phyloP scores from a whole-genome alignment of 2,888 invertebrate species.

The Choreutis nemorana region DNA sequence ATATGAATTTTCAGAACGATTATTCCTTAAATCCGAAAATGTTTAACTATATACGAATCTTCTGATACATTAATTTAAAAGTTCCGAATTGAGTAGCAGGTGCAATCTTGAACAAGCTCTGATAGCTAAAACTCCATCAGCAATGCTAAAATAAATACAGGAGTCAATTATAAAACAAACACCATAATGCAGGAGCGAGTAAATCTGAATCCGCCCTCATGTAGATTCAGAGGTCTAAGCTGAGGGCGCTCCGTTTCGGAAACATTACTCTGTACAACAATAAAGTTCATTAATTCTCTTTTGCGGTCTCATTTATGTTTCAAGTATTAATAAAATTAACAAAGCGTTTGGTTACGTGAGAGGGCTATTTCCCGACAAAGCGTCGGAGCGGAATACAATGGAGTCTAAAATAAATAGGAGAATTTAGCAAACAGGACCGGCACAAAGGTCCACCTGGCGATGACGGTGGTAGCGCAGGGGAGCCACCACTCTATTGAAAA shows the following conservation, averaged over 20 bases:
- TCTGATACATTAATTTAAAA: constrained; percentile 26
- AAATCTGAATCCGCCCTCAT: constrained; percentile 25
- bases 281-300: constrained; percentile 61
- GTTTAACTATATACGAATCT: constrained; percentile 5
- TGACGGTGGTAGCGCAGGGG: constrained; percentile 33
- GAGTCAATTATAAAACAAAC: constrained; percentile 40
- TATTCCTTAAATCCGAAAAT: background rate
- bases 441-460: constrained; percentile 58
- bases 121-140: background rate
- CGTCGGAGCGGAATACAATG: constrained; percentile 52
- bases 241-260: constrained; percentile 39
- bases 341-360: constrained; percentile 48
- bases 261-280: constrained; percentile 57
- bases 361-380: constrained; percentile 60
- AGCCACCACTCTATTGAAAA: constrained; percentile 35
- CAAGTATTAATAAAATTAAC: constrained; percentile 66
- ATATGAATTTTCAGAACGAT: too few relatives aligned
- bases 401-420: constrained; percentile 64
- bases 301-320: constrained; percentile 61
- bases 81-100: constrained; percentile 32
- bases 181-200: constrained; percentile 40
- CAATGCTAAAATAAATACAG: constrained; percentile 13
- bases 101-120: too few relatives aligned
- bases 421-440: constrained; percentile 57
- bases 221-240: constrained; percentile 37